Base-by-base conservation (phyloP, 1,140 invertebrate genomes). In the Aricia agestis region DNA sequence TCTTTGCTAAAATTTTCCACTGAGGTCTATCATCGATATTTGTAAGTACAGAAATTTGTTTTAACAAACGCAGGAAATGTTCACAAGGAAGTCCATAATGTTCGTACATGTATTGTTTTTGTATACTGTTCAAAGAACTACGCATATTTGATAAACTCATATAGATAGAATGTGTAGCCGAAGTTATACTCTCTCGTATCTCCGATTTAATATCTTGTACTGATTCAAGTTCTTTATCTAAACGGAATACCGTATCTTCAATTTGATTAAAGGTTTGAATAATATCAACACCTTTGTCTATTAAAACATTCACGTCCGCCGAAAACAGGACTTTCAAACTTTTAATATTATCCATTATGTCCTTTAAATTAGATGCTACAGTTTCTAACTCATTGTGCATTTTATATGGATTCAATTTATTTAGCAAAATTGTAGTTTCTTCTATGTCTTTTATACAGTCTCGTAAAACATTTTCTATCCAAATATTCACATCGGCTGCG, bases 111-210 rank as follows among this genome's bases (percentile, higher is more conserved):
- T 85, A 89, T 61, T 79, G 78, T 73, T 89, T 91, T 77, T 90
- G 86, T 71, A 89, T 79, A 73, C 85, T 91, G 10, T 81, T 75
- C 67, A 92, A 78, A 13, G 87, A 86, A 70, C 85, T 80, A 70
- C 86, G 80, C 87, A 92, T 92, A 70, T 89, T 88, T 65, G 86
- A 89, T 69, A 91, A 85, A 74, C 81, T 87, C 15, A 81, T 79
- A 72, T 83, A 91, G 68, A 89, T 78, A 41, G 84, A 83, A 81
- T 90, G 83, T 52, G 88, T 73, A 6, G 86, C 86, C 68, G 81
- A 81, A 19, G 85, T 45, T 71, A 91, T 80, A 69, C 58, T 82
- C 57, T 91, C 85, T 71, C 78, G 79, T 15, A 72, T 70, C 6
- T 73, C 42, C n/a, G 71, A 11, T 25, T 76, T 71, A 59, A 86